Conservation (phyloP, 2,113 vertebrate species). For the Notothenia coriiceps region DNA sequence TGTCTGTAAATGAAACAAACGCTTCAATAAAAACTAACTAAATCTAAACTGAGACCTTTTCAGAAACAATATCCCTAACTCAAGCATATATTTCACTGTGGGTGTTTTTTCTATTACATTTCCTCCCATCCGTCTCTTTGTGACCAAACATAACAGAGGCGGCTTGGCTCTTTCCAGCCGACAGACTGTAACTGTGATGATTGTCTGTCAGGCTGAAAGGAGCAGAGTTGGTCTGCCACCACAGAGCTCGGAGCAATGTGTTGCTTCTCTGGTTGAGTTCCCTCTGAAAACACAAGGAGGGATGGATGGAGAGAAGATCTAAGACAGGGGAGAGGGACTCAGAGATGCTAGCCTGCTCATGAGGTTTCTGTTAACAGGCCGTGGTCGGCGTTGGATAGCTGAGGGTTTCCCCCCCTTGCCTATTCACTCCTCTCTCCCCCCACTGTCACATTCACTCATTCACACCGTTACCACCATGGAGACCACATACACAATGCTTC, state of each 20-base stretch:
- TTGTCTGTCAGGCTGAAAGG: conserved; percentile 63
- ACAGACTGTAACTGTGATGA: conserved; percentile 60
- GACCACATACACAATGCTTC: conserved; percentile 51
- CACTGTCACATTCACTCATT: conserved; percentile 69
- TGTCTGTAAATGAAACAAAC: conserved; percentile 17
- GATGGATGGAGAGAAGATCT: conserved; percentile 38
- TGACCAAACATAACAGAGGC: conserved; percentile 60
- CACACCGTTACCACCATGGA: conserved; percentile 51
- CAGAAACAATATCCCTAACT: conserved; percentile 20
- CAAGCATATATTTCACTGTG: conserved; percentile 22
- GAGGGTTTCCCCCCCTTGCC: conserved; percentile 44
- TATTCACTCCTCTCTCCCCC: conserved; percentile 37
- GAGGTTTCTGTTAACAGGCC: conserved; percentile 74
- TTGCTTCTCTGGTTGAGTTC: conserved; percentile 55
- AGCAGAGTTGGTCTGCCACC: conserved; percentile 49
- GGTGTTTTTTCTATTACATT: conserved; percentile 15
- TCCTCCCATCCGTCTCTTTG: conserved; percentile 30
- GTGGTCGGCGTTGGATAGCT: conserved; percentile 58
- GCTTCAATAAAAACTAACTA: neutral
- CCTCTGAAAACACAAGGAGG: conserved; percentile 49
- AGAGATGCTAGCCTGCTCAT: conserved; percentile 49
- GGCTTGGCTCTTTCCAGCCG: conserved; percentile 47
- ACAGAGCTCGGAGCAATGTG: conserved; percentile 34
- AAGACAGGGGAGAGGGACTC: conserved; percentile 2
- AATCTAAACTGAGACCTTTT: neutral